These are phyloP conservation scores for Polypedilum pembai DNA, from an alignment of 1,140 invertebrate genomes.

Conservation along the genomic window DNA sequence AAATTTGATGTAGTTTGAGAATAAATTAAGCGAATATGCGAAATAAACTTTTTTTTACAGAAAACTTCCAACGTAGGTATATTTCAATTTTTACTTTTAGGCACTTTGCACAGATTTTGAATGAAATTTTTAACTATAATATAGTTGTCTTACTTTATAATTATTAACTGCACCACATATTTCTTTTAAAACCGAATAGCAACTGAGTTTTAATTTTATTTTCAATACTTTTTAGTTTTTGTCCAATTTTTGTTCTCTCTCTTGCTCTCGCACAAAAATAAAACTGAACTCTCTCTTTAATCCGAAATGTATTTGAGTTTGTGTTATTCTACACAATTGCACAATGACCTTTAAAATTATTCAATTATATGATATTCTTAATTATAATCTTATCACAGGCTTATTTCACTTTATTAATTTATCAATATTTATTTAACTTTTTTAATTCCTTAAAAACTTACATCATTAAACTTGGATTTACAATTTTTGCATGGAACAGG, in stretches of 20 bases:
- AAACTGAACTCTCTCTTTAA: no score
- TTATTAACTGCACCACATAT: slow-evolving; percentile 12
- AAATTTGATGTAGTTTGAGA: no score
- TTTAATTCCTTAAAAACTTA: not conserved
- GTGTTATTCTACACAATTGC: no score
- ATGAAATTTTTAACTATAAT: not conserved
- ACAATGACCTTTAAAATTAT: not conserved
- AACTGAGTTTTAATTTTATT: not conserved
- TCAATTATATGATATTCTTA: not conserved
- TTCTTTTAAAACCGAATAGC: not conserved
- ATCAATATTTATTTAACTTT: not conserved
- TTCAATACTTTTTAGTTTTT: not conserved
- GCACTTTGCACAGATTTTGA: not conserved
- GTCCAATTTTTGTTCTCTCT: not conserved
- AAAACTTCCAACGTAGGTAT: slow-evolving; percentile 5
- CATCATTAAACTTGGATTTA: not conserved
- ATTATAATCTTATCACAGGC: not conserved
- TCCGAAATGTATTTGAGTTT: no score
- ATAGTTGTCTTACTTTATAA: not conserved
- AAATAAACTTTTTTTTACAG: not conserved
- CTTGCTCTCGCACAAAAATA: not conserved
- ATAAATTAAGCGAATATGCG: no score
- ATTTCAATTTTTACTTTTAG: not conserved
- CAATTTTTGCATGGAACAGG: not conserved
- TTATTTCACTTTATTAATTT: not conserved